Base-by-base conservation (phyloP, 2,888 invertebrate species). In the Nemotelus nigrinus region DNA sequence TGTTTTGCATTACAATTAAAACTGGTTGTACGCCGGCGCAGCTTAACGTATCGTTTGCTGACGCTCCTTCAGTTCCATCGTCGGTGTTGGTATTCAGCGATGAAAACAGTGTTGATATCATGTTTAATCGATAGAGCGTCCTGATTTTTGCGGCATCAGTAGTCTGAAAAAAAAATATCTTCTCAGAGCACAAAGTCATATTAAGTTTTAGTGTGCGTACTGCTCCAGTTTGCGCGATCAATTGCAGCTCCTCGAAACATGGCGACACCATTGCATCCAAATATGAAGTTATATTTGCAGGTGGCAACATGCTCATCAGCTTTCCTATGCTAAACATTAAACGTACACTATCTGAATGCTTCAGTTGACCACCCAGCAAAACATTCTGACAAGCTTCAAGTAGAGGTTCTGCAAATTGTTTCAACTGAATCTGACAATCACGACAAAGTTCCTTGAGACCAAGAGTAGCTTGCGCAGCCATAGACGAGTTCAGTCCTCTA, bases 401-500 rank as follows among this genome's bases (percentile, higher is more conserved):
- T 78, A 97, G 91, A 78, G 93, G 92, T 44, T 92, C 91, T 0
- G 94, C 94, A 82, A 92, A 93, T 0, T 93, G 93, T 68, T 91
- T 90, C 81, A 97, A 90, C 84, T 92, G 92, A 71, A 91, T 85
- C 82, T 92, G 91, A 84, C 96, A 96, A 85, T 96, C 96, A 53
- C 93, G 89, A 50, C 95, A 93, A 57, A 98, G 90, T 83, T 96
- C 96, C 85, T 96, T 95, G 8, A 97, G 89, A 44, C 97, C 96
- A 86, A 96, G 91, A 3, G 96, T 96, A 0, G 96, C 93, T 77
- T 94, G 91, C 3, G 94, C 92, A 0, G 94, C 92, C 79, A 94
- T 93, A 47, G 91, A 89, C 0, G 90, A 87, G 81, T 92, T 89
- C 8, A 95, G 86, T 1, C 93, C 93, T 53, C 92, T 88, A 25